Percentiles rank a stretch among this genome's conserved stretches.
These are phyloP conservation scores for Crax fasciolata DNA, from an alignment of 2,797 vertebrate genomes.

Conservation along the genomic window DNA sequence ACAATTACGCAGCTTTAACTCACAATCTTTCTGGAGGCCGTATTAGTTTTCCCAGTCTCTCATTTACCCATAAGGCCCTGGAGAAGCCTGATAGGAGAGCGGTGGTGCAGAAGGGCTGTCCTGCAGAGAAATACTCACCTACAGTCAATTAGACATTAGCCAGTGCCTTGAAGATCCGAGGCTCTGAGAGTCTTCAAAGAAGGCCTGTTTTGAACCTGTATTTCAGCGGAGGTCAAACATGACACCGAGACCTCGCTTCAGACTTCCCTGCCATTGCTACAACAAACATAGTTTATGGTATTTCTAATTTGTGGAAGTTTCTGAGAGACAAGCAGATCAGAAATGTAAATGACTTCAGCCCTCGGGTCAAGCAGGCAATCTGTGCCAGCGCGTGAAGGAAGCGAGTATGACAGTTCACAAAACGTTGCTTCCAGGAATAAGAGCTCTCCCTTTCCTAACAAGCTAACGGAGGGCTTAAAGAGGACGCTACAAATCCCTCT, in stretches of 20 bases:
- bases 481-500: not conserved
- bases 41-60: not conserved
- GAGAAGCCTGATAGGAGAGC: not conserved
- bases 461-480: slow-evolving; percentile 12
- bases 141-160: slow-evolving; percentile 40
- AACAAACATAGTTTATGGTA: slow-evolving; percentile 53
- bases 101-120: slow-evolving; percentile 2
- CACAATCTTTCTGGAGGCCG: not conserved
- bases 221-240: slow-evolving; percentile 38
- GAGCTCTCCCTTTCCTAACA: slow-evolving; percentile 18
- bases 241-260: not conserved
- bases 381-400: slow-evolving; percentile 69
- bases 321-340: slow-evolving; percentile 67
- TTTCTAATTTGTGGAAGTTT: slow-evolving; percentile 59
- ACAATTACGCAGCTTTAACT: not conserved
- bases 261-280: not conserved
- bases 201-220: not conserved
- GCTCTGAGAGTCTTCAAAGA: slow-evolving; percentile 44
- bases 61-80: not conserved
- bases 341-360: slow-evolving; percentile 73
- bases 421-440: slow-evolving; percentile 65
- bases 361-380: slow-evolving; percentile 70
- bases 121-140: slow-evolving; percentile 21
- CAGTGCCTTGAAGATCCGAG: slow-evolving; percentile 29
- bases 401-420: slow-evolving; percentile 71